Base-by-base conservation (phyloP, 2,888 invertebrate genomes). In the Unio pictorum region DNA sequence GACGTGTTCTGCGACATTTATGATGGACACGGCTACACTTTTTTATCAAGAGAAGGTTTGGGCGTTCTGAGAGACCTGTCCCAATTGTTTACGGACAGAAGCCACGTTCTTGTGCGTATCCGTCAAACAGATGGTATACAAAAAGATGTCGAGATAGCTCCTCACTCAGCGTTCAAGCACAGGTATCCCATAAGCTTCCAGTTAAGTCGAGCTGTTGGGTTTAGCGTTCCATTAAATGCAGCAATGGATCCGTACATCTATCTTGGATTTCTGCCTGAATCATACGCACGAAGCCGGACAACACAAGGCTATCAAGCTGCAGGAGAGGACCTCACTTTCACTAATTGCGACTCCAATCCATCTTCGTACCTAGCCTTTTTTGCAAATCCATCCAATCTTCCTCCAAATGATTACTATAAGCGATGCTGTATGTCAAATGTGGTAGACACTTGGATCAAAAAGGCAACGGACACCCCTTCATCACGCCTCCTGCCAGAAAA, bases 1-100 rank as follows among this genome's bases (percentile, higher is more conserved):
- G 54, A 23, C 20, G 58, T 66, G 11, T 66, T 58, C 45, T 66
- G 66, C 15, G 66, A 66, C 59, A 59, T 66, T 45, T 66, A 66
- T 15, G 45, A 58, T 17, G 34, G 30, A 8, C 15, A n/a, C 1
- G 66, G 66, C n/a, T 66, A 66, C 15, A 66, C 66, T 0, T 66
- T 45, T 45, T 20, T 66, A 30, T 57, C 66, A n/a, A 66, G 45
- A n/a, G 20, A 30, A 11, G 66, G 59, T n/a, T 45, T 66, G 17
- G 54, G 54, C 5, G 26, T 58, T 11, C 66, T 66, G 5, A 8
- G 7, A 1, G 8, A 6, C 23, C 28, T 66, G 20, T 8, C 23
- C 1, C n/a, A n/a, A 0, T 23, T 66, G n/a, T 59, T 59, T 17
- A 66, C 66, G 2, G 58, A 66, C n/a, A 34, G 8, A 28, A 54